phyloP scores from a whole-genome alignment of 37 sponge, comb jelly and placozoan genomes.

The Oscarella lobularis region DNA sequence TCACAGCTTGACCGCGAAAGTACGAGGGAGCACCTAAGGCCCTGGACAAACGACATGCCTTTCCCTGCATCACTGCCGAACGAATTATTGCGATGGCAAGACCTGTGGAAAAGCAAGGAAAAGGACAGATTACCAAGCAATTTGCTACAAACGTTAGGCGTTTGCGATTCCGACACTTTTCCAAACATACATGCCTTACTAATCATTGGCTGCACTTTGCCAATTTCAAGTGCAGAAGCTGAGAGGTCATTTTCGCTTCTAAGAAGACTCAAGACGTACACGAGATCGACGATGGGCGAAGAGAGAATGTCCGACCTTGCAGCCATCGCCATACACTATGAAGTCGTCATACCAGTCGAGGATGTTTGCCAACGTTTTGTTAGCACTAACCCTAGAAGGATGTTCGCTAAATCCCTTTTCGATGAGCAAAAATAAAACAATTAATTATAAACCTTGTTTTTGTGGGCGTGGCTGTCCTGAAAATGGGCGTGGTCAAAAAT shows the following conservation, averaged over 20 bases:
- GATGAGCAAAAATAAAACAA: too few species aligned
- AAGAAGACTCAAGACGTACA: slow-evolving; percentile 22
- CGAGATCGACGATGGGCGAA: slow-evolving; percentile 22
- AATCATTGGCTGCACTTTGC: slow-evolving; percentile 29
- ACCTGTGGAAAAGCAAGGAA: slow-evolving; percentile 14
- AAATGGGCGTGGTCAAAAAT: too few species aligned
- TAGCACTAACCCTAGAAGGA: slow-evolving; percentile 14
- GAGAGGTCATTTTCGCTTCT: slow-evolving; percentile 17
- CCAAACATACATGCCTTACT: slow-evolving; percentile 31
- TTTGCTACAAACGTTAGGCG: slow-evolving; percentile 2
- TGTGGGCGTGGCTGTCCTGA: too few species aligned
- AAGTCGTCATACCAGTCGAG: slow-evolving; percentile 17
- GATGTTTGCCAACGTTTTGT: slow-evolving; percentile 22
- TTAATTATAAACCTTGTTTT: too few species aligned
- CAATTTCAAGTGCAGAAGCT: slow-evolving; percentile 36
- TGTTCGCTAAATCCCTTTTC: slow-evolving; percentile 23
- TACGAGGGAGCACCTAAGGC: slow-evolving; percentile 10
- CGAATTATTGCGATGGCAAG: slow-evolving; percentile 19
- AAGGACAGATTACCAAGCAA: slow-evolving; percentile 9
- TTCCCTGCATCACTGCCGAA: slow-evolving; percentile 19
- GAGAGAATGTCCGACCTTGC: slow-evolving; percentile 21
- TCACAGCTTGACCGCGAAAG: too few species aligned
- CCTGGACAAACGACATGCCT: slow-evolving; percentile 18
- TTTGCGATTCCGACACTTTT: slow-evolving; percentile 20
- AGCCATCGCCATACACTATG: slow-evolving; percentile 32